phyloP scores from a whole-genome alignment of 2,888 invertebrate genomes.

The Drosophila lacicola region DNA sequence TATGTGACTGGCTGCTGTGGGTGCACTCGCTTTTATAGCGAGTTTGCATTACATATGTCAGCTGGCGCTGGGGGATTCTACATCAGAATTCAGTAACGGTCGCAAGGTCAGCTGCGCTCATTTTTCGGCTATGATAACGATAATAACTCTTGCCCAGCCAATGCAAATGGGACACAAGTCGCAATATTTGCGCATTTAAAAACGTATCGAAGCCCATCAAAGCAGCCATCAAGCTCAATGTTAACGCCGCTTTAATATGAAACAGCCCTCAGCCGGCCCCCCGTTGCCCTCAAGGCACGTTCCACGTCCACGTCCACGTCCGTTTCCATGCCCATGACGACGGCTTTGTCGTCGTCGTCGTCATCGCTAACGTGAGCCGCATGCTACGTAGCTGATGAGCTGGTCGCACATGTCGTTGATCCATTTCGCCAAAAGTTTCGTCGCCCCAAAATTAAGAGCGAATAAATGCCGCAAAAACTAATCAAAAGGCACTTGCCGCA shows the following conservation, averaged over 20 bases:
- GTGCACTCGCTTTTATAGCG: conserved; percentile 66
- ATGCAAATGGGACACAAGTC: conserved; percentile 69
- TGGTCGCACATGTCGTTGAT: conserved; percentile 65
- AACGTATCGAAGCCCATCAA: conserved; percentile 69
- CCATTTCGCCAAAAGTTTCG: conserved; percentile 74
- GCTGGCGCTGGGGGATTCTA: conserved; percentile 52
- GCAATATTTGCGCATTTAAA: conserved; percentile 75
- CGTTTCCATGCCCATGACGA: conserved; percentile 60
- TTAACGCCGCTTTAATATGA: conserved; percentile 73
- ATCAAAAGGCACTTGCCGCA: conserved; percentile 23
- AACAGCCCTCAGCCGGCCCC: conserved; percentile 30
- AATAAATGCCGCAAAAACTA: conserved; percentile 32
- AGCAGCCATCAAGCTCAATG: conserved; percentile 76
- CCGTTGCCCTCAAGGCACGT: conserved; percentile 28
- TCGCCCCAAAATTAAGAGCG: conserved; percentile 53
- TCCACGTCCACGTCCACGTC: conserved; percentile 36
- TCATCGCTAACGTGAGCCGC: conserved; percentile 69
- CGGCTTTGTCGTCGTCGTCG: conserved; percentile 44
- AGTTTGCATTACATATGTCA: neutral
- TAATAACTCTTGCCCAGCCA: conserved; percentile 63
- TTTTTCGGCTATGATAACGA: conserved; percentile 69
- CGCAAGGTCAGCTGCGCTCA: conserved; percentile 64
- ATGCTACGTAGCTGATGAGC: conserved; percentile 54
- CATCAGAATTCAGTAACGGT: conserved; percentile 82
- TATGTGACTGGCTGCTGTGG: conserved; percentile 72